Base-by-base conservation (phyloP, 2,888 invertebrate species). In the Zygaena filipendulae region DNA sequence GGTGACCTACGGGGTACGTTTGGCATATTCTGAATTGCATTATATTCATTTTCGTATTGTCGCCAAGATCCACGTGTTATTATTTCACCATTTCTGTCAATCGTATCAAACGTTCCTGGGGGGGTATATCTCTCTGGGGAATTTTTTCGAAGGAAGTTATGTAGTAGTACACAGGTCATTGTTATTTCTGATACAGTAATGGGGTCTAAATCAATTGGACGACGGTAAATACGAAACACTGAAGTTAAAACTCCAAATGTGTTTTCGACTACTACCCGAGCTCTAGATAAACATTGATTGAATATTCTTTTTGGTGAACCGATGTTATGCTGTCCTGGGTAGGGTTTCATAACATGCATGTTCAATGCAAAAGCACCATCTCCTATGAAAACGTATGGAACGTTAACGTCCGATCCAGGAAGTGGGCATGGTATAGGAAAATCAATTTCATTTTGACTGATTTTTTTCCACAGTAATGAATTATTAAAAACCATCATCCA, bases 391-490 rank as follows among this genome's bases (percentile, higher is more conserved):
- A 42, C 35, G 23, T 42, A 35, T 7, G 40, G 40, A 5, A 39
- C 19, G 8, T 34, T 22, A 22, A 12, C 30, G n/a, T 19, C 33
- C 24, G 26, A 27, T 8, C 29, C 33, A 10, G 39, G n/a, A 3
- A 42, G 29, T 16, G 36, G 30, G 14, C 24, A 25, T 19, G 33
- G 39, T 20, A 18, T n/a, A 2, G 45, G 47, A 14, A 50, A 32
- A 45, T 46, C 36, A 30, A 45, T 23, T 13, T 34, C 35, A 22
- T 47, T 46, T 29, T 20, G 35, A 33, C 8, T 24, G 1, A 39
- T 46, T 37, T 19, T 48, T 43, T 45, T 13, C 42, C 42, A 49
- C 36, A 52, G 13, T 12, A 42, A 32, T 7, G 19, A 40, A 38
- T 48, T 46, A 5, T 36, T 38, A 18, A 42, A n/a, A 40, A 3